Evolutionary conservation across 2,888 invertebrate species (phyloP).

Genomic region (Poecilus cupreus): DNA sequence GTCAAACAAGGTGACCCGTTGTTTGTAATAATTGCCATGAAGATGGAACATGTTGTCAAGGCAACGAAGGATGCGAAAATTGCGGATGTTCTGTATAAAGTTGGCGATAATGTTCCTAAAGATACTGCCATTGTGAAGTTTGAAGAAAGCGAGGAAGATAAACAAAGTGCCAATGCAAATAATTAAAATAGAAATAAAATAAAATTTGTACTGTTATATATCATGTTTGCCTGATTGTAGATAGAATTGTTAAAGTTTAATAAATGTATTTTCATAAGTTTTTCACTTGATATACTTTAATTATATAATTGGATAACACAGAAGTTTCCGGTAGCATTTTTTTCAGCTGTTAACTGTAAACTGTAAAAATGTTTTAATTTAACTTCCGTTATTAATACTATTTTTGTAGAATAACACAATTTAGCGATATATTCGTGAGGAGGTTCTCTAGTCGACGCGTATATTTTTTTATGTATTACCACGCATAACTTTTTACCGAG

Average conservation of each 20-base stretch:
- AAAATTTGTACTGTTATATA: neutral
- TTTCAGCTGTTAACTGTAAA: too few species aligned
- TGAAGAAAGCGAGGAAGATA: slow-evolving; percentile 67
- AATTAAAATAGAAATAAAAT: slow-evolving; percentile 61
- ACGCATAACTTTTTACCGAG: too few species aligned
- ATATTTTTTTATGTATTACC: too few species aligned
- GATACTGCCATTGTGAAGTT: slow-evolving; percentile 79
- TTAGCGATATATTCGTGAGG: too few species aligned
- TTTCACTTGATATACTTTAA: neutral
- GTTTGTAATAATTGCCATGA: slow-evolving; percentile 98
- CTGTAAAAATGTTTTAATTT: too few species aligned
- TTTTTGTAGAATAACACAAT: too few species aligned
- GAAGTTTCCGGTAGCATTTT: too few species aligned
- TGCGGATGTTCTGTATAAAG: slow-evolving; percentile 80
- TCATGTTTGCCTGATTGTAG: neutral
- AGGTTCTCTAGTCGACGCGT: too few species aligned
- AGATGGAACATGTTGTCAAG: slow-evolving; percentile 98
- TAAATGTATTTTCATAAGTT: slow-evolving; percentile 29
- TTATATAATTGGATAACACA: neutral
- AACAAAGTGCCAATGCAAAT: too few species aligned
- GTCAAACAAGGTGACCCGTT: slow-evolving; percentile 93
- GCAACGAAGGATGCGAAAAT: slow-evolving; percentile 87
- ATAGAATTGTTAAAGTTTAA: slow-evolving; percentile 3
- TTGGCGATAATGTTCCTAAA: slow-evolving; percentile 90
- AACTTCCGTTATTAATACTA: too few species aligned